Percentiles rank a stretch among this genome's conserved stretches.
Evolutionary conservation across 35 echinoderm and acorn worm genomes (phyloP).

Genomic region (Heliocidaris erythrogramma): DNA sequence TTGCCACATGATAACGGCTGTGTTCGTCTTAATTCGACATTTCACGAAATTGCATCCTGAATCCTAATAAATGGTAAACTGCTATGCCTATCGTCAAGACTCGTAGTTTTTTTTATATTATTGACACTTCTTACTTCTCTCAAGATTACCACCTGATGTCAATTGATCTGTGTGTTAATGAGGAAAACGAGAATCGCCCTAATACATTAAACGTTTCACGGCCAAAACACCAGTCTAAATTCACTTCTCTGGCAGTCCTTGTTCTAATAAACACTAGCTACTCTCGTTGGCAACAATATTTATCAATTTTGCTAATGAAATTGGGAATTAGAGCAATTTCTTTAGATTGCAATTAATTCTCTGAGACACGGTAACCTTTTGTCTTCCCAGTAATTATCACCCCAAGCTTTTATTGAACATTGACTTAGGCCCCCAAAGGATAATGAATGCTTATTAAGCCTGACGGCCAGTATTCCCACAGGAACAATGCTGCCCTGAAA

Average conservation of each 20-base stretch:
- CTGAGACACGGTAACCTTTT: not conserved
- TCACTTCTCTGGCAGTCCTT: not conserved
- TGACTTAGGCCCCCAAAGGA: not conserved
- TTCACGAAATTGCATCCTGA: not conserved
- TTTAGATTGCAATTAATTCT: not conserved
- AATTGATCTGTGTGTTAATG: not conserved
- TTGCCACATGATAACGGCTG: not conserved
- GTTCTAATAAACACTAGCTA: not conserved
- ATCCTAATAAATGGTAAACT: not conserved
- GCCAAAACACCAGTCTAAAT: not conserved
- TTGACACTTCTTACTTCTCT: not conserved
- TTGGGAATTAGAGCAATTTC: not conserved
- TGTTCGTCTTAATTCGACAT: not conserved
- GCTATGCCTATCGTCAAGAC: not conserved
- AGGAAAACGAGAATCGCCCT: not conserved
- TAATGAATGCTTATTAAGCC: not conserved
- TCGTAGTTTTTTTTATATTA: not conserved
- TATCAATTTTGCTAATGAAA: not conserved
- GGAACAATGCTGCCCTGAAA: not conserved
- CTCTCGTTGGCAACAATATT: not conserved
- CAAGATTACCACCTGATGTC: not conserved
- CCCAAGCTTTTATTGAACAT: not conserved
- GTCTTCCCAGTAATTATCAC: not conserved
- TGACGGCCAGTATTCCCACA: not conserved
- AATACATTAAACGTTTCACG: not conserved